Evolutionary conservation across 2,888 invertebrate genomes (phyloP), one percentile per base, ranked within the genome.

Genomic region (Caenorhabditis parvicauda): DNA sequence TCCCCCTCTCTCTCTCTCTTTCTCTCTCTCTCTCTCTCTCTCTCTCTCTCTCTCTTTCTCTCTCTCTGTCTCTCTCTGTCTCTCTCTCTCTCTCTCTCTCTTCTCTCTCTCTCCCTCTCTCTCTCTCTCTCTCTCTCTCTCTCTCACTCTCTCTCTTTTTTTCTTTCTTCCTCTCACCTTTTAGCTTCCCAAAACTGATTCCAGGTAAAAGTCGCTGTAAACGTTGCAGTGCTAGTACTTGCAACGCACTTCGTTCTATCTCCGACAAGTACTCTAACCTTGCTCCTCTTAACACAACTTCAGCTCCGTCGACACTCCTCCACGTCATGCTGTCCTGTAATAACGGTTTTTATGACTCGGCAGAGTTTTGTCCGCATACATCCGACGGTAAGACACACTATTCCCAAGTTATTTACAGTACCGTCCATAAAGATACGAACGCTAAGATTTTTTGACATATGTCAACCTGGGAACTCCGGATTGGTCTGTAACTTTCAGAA

Each of bases 221-320:
- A 82, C 90, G 88, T 22, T 90, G 89, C 29, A 91, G 85, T 1
- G 92, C 91, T 45, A 93, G 47, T 24, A 64, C 29, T 24, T 90
- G 90, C 60, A 93, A 86, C 50, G 90, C 88, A 67, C 88, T 85
- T 59, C 89, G 84, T 83, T 91, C 91, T 68, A 89, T 86, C 76
- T 90, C 90, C 74, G 87, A 88, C 64, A 92, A 86, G 45, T 88
- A 86, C 59, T 89, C 86, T 74, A 91, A 84, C 47, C 87, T 87
- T 39, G 88, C 87, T 79, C 89, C 88, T 58, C 87, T 84, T 70
- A 91, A 85, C 63, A 87, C 86, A 78, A 89, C 88, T 81, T 88
- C 87, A 68, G 88, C 87, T 5, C 78, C 79, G 24, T 70, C 68
- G 7, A 64, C 59, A 3, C 61, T 59, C 39, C 70, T 39, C 72